Evolutionary conservation across 2,113 vertebrate species (phyloP).

Genomic region (Aythya baeri): DNA sequence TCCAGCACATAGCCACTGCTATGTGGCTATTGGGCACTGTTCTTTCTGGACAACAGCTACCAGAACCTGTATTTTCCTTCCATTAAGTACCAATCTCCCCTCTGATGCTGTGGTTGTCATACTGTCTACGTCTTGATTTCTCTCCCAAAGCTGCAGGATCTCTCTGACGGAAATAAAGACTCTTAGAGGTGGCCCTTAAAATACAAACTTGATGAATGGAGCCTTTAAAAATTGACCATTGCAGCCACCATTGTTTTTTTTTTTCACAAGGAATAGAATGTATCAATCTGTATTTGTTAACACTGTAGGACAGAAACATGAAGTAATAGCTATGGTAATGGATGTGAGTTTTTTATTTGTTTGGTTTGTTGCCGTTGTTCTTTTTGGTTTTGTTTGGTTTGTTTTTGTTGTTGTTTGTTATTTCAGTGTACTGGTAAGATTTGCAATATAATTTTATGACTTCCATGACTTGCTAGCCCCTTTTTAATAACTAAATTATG

Average conservation of each 20-base stretch:
- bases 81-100: not conserved
- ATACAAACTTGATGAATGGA: not conserved
- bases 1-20: not conserved
- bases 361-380: not conserved
- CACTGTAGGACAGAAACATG: not conserved
- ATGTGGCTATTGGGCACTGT: not conserved
- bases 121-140: not conserved
- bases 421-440: not conserved
- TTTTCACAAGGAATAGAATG: not conserved
- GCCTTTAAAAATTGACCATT: not conserved
- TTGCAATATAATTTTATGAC: not conserved
- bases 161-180: not conserved
- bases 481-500: not conserved
- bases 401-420: not conserved
- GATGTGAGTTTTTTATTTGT: not conserved
- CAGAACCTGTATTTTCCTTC: not conserved
- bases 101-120: not conserved
- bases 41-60: not conserved
- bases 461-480: not conserved
- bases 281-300: slow-evolving; percentile 17
- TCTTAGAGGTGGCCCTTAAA: not conserved
- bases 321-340: not conserved
- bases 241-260: not conserved
- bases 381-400: not conserved
- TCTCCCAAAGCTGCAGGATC: not conserved